Evolutionary conservation across 2,888 invertebrate genomes (phyloP).

Genomic region (Agelastica alni): DNA sequence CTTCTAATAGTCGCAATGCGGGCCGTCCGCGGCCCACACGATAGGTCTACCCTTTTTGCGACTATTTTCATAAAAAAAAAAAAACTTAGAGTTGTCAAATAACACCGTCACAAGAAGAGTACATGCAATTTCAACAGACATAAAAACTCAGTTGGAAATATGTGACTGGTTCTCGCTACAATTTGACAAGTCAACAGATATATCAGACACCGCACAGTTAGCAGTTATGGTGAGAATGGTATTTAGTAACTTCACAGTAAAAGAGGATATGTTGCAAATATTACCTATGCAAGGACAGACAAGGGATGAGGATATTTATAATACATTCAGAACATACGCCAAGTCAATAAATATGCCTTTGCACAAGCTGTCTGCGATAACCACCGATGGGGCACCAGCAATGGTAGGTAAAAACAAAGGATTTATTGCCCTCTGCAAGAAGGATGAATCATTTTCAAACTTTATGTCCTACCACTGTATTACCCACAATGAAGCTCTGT

Average conservation of each 20-base stretch:
- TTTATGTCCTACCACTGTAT: constrained; percentile 18
- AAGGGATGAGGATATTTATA: no score
- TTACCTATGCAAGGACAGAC: background rate
- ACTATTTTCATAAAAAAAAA: no score
- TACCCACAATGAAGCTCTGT: background rate
- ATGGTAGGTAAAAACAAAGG: constrained; percentile 33
- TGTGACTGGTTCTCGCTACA: background rate
- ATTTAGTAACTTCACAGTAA: background rate
- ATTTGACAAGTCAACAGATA: background rate
- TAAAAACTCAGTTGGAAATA: background rate
- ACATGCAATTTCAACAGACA: background rate
- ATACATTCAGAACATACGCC: background rate
- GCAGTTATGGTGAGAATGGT: background rate
- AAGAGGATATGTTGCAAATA: background rate
- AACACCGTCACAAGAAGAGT: background rate
- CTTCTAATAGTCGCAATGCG: no score
- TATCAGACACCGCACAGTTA: background rate
- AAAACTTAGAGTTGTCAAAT: background rate
- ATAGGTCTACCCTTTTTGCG: no score
- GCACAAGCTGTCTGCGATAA: constrained; percentile 16
- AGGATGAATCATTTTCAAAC: constrained; percentile 25
- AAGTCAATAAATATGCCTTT: background rate
- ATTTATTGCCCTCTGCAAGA: constrained; percentile 29
- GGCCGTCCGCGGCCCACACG: no score
- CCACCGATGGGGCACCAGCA: constrained; percentile 36